Evolutionary conservation across 2,888 invertebrate genomes (phyloP), one percentile per base, ranked within the genome.

Genomic region (Phlogophora meticulosa): DNA sequence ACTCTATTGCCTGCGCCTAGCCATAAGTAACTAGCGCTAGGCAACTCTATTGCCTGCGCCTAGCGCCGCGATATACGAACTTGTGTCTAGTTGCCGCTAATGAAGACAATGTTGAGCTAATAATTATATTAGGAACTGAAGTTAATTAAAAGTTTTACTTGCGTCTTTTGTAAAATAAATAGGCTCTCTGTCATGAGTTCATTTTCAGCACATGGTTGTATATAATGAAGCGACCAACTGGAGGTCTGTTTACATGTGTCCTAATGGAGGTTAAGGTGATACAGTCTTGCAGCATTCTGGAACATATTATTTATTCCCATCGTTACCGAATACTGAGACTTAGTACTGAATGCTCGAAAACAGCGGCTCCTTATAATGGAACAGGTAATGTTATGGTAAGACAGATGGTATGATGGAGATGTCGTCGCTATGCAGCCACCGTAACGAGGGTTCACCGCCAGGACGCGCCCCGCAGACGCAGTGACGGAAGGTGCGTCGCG

Each of bases 31-130:
- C 38, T 32, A 36, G 11, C 17, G 34, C 24, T 11, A 42, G 24
- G 11, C 13, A 60, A 15, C 7, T 62, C 5, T 34, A 5, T n/a
- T 20, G n/a, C 22, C 17, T 42, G 15, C 3, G 28, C 28, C 28
- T n/a, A n/a, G n/a, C 42, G 28, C 15, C 32, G n/a, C 11, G 7
- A 22, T 42, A 17, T 7, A n/a, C 46, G n/a, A 34, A 40, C 28
- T 43, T 38, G 15, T 63, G 48, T 51, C 61, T 46, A 56, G 24
- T 34, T 38, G 24, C n/a, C 51, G 66, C 52, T 67, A 57, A 71
- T 57, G 24, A 62, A 36, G 42, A 65, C 43, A 49, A 43, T 15
- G 10, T 38, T 42, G 1, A 49, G 15, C 10, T 36, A 32, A 32
- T 34, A 38, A 28, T 46, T 2, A 36, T 20, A 36, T 48, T 40